Evolutionary conservation across 2,797 vertebrate genomes (phyloP), one percentile per base, ranked within the genome.

Genomic region (Sebastes trivittatus): DNA sequence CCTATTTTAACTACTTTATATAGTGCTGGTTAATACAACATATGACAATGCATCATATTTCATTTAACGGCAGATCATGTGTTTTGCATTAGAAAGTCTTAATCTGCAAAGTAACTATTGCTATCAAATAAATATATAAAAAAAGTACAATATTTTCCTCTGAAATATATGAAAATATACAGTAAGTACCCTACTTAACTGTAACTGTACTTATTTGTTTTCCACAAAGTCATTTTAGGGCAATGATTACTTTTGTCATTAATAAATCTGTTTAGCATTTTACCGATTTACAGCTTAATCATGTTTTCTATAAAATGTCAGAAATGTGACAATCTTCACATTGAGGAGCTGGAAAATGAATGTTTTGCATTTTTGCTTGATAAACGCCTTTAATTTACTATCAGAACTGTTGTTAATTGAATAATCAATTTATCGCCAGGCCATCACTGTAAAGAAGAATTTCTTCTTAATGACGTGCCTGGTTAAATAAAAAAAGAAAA

Each of bases 401-500:
- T 58, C 23, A 29, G 11, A 69, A 25, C 11, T 27, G 55, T 29
- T 42, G 18, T 42, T 27, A 11, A 27, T 6, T 59, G 20, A 49
- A 61, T 32, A 49, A 72, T 11, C 27, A 0, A 32, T 61, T 30
- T 1, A 46, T 46, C 6, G 0, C 6, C 42, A 1, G 42, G 6
- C 16, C 42, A 16, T 3, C 14, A 46, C 0, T 46, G 6, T 16
- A 46, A 46, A 0, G 14, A 46, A 46, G 13, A 42, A 42, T 14
- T 3, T 14, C 5, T 16, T 46, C 14, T 46, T 46, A 46, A 42
- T 42, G 38, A 49, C 0, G 7, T 46, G 16, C 42, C 42, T 46
- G 3, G 6, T 1, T 18, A 46, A 16, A 42, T 1, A 3, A 42
- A 42, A 16, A 6, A 13, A 14, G 1, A 0, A 16, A 42, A 16